These are phyloP conservation scores for Thunnus thynnus DNA, from an alignment of 2,113 vertebrate genomes.

Conservation along the genomic window DNA sequence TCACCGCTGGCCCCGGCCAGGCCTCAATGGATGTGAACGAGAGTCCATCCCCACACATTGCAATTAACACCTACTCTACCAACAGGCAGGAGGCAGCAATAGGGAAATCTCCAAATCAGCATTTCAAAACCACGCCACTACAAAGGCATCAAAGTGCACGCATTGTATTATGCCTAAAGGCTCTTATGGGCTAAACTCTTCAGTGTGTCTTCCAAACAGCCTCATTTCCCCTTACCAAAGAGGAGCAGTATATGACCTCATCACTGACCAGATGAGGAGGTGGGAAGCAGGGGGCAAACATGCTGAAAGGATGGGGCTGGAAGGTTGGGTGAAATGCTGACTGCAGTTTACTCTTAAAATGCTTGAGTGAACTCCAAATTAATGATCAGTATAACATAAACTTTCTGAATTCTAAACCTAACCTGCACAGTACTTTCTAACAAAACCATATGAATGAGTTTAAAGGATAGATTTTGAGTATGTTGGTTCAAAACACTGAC, in stretches of 20 bases:
- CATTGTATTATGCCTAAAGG: constrained; percentile 61
- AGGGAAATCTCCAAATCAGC: constrained; percentile 78
- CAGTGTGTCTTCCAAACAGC: constrained; percentile 57
- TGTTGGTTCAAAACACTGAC: background rate
- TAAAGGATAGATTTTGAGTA: background rate
- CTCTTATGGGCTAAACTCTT: constrained; percentile 54
- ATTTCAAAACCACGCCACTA: constrained; percentile 74
- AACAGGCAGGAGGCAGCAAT: constrained; percentile 57
- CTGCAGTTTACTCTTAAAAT: constrained; percentile 31
- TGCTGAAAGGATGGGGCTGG: constrained; percentile 26
- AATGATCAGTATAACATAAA: background rate
- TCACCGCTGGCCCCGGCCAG: constrained; percentile 47
- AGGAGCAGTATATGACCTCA: constrained; percentile 55
- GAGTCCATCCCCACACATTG: constrained; percentile 69
- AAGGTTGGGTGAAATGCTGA: constrained; percentile 38
- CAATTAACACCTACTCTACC: constrained; percentile 84
- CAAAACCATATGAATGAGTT: background rate
- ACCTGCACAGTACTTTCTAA: constrained; percentile 1
- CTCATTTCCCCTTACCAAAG: constrained; percentile 40
- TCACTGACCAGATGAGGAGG: constrained; percentile 46
- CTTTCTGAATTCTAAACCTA: background rate
- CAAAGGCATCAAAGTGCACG: constrained; percentile 83
- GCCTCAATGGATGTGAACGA: constrained; percentile 71
- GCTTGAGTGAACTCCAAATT: constrained; percentile 11
- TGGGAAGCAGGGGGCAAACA: constrained; percentile 23